A percentile compares a stretch with the other conserved stretches of the same genome.
phyloP scores from a whole-genome alignment of 1,140 invertebrate species.

The Euborellia annulipes region DNA sequence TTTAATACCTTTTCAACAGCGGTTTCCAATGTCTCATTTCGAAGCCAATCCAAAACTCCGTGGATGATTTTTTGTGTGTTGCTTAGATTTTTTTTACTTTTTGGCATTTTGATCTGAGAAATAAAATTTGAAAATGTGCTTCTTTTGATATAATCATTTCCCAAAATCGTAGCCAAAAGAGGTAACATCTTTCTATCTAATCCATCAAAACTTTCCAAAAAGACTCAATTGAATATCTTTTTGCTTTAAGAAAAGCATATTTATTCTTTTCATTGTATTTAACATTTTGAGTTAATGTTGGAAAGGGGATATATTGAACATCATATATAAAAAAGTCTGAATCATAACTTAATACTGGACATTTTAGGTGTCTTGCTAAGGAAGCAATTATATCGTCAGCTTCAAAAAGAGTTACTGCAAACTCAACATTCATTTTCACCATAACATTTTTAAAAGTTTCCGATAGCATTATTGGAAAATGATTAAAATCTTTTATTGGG shows the following conservation, averaged over 20 bases:
- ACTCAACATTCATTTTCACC: slow-evolving; percentile 40
- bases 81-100: slow-evolving; percentile 36
- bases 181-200: slow-evolving; percentile 50
- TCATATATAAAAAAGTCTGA: slow-evolving; percentile 85
- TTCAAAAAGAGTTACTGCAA: slow-evolving; percentile 63
- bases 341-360: slow-evolving; percentile 75
- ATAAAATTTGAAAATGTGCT: slow-evolving; percentile 47
- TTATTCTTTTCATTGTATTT: slow-evolving; percentile 5
- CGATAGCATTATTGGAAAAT: slow-evolving; percentile 51
- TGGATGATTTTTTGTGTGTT: slow-evolving; percentile 44
- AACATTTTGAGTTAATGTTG: slow-evolving; percentile 33
- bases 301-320: slow-evolving; percentile 61
- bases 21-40: slow-evolving; percentile 45
- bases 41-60: slow-evolving; percentile 53
- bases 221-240: slow-evolving; percentile 53
- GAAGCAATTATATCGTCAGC: slow-evolving; percentile 72
- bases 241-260: slow-evolving; percentile 34
- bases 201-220: slow-evolving; percentile 45
- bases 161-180: slow-evolving; percentile 60
- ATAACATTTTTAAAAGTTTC: slow-evolving; percentile 56
- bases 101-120: slow-evolving; percentile 46
- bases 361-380: slow-evolving; percentile 54
- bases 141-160: slow-evolving; percentile 72
- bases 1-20: slow-evolving; percentile 39
- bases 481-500: slow-evolving; percentile 29